These are phyloP conservation scores for Hippopotamus amphibius DNA, from an alignment of 2,113 vertebrate genomes.

Conservation along the genomic window DNA sequence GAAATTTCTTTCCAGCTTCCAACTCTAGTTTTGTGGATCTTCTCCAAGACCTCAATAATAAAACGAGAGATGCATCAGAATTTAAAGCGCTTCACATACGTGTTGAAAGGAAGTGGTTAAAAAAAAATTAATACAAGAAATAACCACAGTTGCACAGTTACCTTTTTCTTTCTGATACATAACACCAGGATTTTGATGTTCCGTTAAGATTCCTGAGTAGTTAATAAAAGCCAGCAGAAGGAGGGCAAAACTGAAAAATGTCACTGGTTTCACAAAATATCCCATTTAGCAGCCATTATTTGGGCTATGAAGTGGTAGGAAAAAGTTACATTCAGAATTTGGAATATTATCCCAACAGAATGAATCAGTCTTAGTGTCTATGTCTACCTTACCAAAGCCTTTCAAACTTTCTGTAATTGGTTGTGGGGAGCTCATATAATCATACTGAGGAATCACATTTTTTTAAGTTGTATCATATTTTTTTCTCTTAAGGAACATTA, in stretches of 20 bases:
- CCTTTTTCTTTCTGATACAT: conserved; percentile 58
- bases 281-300: neutral
- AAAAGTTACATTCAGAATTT: neutral
- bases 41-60: conserved; percentile 33
- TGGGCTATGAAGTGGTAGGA: neutral
- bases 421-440: neutral
- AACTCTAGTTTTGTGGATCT: neutral
- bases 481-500: neutral
- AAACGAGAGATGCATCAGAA: neutral
- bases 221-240: conserved; percentile 79
- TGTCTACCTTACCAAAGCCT: neutral
- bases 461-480: neutral
- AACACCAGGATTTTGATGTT: conserved; percentile 71
- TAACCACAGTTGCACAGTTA: conserved; percentile 58
- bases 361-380: neutral
- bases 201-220: conserved; percentile 54
- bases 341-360: neutral
- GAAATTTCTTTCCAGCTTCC: conserved; percentile 16
- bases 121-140: conserved; percentile 63
- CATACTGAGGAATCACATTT: neutral
- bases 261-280: conserved; percentile 58
- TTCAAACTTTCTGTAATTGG: neutral
- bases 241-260: conserved; percentile 76
- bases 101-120: neutral
- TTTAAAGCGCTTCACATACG: conserved; percentile 24